Conservation (phyloP, 2,888 invertebrate species). For the Leptogaster cylindrica region DNA sequence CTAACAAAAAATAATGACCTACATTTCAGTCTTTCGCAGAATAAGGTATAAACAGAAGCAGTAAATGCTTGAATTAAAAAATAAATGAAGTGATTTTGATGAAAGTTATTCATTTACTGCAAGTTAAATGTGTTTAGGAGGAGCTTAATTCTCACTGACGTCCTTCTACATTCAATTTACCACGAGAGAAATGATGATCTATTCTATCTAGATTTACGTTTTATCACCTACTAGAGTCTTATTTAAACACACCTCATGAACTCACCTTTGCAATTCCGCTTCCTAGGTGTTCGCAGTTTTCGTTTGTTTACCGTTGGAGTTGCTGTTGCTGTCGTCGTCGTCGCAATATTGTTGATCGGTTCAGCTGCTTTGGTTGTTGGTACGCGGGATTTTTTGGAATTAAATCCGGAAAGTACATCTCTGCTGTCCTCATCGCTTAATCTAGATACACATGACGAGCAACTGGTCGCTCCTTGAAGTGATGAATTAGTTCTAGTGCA, state of each 20-base stretch:
- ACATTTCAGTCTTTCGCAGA: too few species aligned
- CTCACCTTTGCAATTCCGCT: constrained; percentile 45
- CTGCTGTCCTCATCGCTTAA: constrained; percentile 48
- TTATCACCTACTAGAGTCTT: constrained; percentile 10
- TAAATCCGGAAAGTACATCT: constrained; percentile 46
- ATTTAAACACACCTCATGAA: constrained; percentile 43
- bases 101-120: too few species aligned
- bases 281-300: constrained; percentile 43
- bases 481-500: constrained; percentile 35
- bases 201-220: background rate
- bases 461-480: constrained; percentile 7
- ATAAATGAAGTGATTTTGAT: too few species aligned
- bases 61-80: too few species aligned
- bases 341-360: background rate
- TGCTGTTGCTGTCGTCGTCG: background rate
- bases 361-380: constrained; percentile 66
- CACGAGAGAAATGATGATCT: too few species aligned
- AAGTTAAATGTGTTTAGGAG: too few species aligned
- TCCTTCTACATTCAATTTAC: too few species aligned
- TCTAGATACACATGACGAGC: constrained; percentile 26
- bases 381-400: constrained; percentile 47
- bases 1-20: too few species aligned
- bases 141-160: too few species aligned
- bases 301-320: constrained; percentile 5
- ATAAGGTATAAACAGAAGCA: too few species aligned